Evolutionary conservation across 2,113 vertebrate genomes (phyloP).

Genomic region (Hepsetus odoe): DNA sequence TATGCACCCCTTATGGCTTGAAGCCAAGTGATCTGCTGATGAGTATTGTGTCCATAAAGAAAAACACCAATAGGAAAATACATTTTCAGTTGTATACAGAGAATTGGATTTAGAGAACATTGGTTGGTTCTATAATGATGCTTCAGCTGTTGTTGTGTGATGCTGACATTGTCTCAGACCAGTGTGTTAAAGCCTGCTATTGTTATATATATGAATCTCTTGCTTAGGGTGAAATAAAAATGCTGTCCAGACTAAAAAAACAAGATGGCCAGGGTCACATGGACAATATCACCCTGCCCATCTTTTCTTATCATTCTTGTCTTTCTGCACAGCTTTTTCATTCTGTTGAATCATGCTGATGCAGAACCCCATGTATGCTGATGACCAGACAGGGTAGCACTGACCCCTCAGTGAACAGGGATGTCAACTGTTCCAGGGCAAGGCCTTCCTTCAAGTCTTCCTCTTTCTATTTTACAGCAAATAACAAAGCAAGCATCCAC

Average conservation of each 20-base stretch:
- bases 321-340: too few relatives aligned
- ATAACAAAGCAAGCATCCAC: too few relatives aligned
- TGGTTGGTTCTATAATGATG: not conserved
- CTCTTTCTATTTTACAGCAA: too few relatives aligned
- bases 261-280: not conserved
- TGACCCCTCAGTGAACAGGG: too few relatives aligned
- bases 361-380: too few relatives aligned
- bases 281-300: too few relatives aligned
- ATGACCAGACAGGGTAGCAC: too few relatives aligned
- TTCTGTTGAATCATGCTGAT: not conserved
- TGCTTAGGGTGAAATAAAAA: not conserved
- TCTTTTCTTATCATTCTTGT: too few relatives aligned
- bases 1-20: not conserved
- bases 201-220: not conserved
- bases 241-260: not conserved
- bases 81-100: not conserved
- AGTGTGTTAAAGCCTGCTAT: not conserved
- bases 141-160: not conserved
- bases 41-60: not conserved
- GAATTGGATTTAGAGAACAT: not conserved
- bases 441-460: too few relatives aligned
- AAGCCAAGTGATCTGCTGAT: not conserved
- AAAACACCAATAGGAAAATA: not conserved
- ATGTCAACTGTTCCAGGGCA: too few relatives aligned
- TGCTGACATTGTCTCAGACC: slow-evolving; percentile 1